Evolutionary conservation across 2,888 invertebrate genomes (phyloP).

Genomic region (Leptopterna dolabrata): DNA sequence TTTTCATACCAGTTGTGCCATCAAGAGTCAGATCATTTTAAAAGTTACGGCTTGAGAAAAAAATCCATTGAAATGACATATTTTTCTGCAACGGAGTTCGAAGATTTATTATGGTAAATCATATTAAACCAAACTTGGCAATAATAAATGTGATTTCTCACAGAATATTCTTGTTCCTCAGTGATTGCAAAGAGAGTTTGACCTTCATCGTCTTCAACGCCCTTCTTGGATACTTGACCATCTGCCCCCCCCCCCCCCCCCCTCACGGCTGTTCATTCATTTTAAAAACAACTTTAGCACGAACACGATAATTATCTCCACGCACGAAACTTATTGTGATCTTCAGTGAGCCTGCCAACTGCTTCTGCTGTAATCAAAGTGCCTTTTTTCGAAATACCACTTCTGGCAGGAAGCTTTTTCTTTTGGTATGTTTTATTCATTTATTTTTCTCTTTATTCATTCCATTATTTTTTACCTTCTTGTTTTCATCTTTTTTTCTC

Average conservation of each 20-base stretch:
- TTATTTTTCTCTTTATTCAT: neutral
- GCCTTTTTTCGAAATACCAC: neutral
- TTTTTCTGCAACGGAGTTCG: too few relatives aligned
- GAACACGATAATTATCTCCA: neutral
- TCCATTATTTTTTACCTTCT: neutral
- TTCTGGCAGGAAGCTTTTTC: neutral
- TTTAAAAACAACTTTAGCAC: neutral
- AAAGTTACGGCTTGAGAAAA: too few relatives aligned
- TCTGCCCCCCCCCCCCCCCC: neutral
- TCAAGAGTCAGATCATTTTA: too few relatives aligned
- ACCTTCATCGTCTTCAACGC: neutral
- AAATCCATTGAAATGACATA: too few relatives aligned
- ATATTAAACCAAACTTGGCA: too few relatives aligned
- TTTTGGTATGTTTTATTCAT: neutral
- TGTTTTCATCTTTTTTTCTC: neutral
- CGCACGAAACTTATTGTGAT: neutral
- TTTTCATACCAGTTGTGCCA: too few relatives aligned
- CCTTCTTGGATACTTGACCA: neutral
- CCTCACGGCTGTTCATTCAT: neutral
- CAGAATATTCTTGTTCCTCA: neutral
- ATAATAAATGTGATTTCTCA: too few relatives aligned
- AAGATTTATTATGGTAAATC: too few relatives aligned
- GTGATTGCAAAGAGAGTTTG: neutral
- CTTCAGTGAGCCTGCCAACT: neutral
- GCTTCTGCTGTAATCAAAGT: neutral